Evolutionary conservation across 2,113 vertebrate genomes (phyloP), one percentile per base, ranked within the genome.

Genomic region (Theristicus caerulescens): DNA sequence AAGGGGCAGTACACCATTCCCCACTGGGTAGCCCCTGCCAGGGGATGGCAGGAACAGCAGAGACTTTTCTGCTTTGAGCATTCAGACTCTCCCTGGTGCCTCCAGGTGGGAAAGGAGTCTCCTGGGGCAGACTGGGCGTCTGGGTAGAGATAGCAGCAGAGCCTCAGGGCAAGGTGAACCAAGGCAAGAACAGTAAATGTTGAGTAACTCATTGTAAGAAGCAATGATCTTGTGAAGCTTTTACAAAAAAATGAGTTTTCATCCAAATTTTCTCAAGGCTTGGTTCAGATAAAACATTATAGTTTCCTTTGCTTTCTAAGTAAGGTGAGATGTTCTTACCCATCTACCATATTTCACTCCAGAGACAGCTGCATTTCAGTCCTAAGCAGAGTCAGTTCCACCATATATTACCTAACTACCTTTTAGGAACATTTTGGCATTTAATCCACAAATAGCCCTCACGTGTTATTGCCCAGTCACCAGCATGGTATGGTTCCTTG

Each of bases 41-140:
- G 29, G n/a, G 26, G 5, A 44, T n/a, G 40, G 16, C 49, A 73
- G 71, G 11, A 86, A 10, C 38, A 73, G 27, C 40, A 77, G 34
- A 65, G 47, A 27, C 66, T 73, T 62, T 27, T 52, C 54, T 82
- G 42, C 82, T 93, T 64, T 92, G 54, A 80, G 49, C 31, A 49
- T 40, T 90, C 46, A 17, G 6, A 13, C 36, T 29, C 15, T 94
- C 21, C n/a, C 20, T 74, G 55, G 6, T 84, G 29, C 46, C 20
- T 61, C 38, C 22, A 32, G 26, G 10, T 59, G 52, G 29, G 34
- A 77, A 72, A 65, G 49, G 65, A 66, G 31, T 34, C 55, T 85
- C n/a, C 42, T 6, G 40, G 47, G 51, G 13, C 22, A 64, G 46
- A 29, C 10, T 62, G n/a, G 27, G 26, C 0, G 0, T 31, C 34